Evolutionary conservation across 1,140 invertebrate species (phyloP), one percentile per base, ranked within the genome.

Genomic region (Octopus sinensis): DNA sequence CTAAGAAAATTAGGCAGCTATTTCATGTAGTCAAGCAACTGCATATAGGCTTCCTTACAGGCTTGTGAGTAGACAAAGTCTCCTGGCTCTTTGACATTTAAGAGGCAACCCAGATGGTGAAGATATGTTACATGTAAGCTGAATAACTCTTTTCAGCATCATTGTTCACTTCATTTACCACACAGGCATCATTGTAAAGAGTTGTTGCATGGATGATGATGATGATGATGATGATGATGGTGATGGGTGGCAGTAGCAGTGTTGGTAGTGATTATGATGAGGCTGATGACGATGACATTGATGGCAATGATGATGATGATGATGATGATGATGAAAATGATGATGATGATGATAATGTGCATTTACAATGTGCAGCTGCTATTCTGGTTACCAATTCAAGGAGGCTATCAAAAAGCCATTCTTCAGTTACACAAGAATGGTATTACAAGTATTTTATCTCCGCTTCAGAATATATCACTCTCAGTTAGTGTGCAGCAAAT

Each of bases 361-460:
- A 43, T 43, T 43, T 43, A 43, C 30, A 43, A 43, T 43, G 30
- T 43, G 30, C 30, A 43, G 30, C 30, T 43, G 30, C 30, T 43
- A 43, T 43, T 43, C 30, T 43, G 30, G 30, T 43, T 43, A 43
- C 30, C 30, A 43, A 43, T 43, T 43, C 30, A 43, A 43, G 30
- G 30, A 43, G 30, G 30, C 30, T 43, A 43, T 43, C 30, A 43
- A 71, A 73, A 82, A 78, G 80, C 78, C 23, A 82, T 78, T 30
- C 76, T 82, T 30, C 78, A 80, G 23, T 76, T 79, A 12, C 78
- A 78, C 23, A 82, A 76, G 43, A 79, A 78, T 13, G 82, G 78
- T 10, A 79, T 78, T 4, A 80, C 82, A 2, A 77, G 79, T 68
- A 83, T 80, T 30, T 80, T 77, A 6, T 78, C 80, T 4, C 76